Percentiles rank a stretch among this genome's conserved stretches.
phyloP scores from a whole-genome alignment of 2,113 vertebrate genomes.

The Bujurquina vittata region DNA sequence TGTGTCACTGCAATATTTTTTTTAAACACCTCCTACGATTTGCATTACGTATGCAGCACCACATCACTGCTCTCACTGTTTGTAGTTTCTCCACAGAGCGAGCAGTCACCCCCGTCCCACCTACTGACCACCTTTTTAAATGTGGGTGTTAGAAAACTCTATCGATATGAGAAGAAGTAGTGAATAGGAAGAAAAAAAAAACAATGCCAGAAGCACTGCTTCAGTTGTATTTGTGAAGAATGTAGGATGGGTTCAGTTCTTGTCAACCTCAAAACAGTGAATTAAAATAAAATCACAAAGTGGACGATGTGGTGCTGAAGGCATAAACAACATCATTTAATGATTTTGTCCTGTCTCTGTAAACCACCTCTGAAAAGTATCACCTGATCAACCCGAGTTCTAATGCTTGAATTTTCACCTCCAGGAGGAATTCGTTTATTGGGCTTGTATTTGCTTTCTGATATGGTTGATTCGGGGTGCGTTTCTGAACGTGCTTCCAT shows the following conservation, averaged over 20 bases:
- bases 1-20: slow-evolving; percentile 26
- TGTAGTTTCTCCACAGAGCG: slow-evolving; percentile 43
- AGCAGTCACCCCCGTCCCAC: slow-evolving; percentile 42
- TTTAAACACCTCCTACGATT: slow-evolving; percentile 53
- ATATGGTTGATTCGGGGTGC: slow-evolving; percentile 1
- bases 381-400: not conserved
- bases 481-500: slow-evolving; percentile 9
- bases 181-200: not conserved
- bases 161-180: slow-evolving; percentile 1
- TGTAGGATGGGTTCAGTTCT: slow-evolving; percentile 16
- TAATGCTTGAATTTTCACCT: not conserved
- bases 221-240: slow-evolving; percentile 1
- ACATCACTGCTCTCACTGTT: slow-evolving; percentile 15
- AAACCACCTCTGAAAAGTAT: not conserved
- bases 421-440: not conserved
- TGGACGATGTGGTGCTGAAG: not conserved
- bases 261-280: slow-evolving; percentile 3
- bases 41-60: slow-evolving; percentile 42
- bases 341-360: not conserved
- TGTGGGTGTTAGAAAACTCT: slow-evolving; percentile 48
- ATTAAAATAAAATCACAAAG: slow-evolving; percentile 4
- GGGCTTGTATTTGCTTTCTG: not conserved
- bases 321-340: not conserved
- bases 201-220: slow-evolving; percentile 13
- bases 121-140: slow-evolving; percentile 55